Conservation (phyloP, 1,140 invertebrate genomes). For the Drosophila ercepeae region DNA sequence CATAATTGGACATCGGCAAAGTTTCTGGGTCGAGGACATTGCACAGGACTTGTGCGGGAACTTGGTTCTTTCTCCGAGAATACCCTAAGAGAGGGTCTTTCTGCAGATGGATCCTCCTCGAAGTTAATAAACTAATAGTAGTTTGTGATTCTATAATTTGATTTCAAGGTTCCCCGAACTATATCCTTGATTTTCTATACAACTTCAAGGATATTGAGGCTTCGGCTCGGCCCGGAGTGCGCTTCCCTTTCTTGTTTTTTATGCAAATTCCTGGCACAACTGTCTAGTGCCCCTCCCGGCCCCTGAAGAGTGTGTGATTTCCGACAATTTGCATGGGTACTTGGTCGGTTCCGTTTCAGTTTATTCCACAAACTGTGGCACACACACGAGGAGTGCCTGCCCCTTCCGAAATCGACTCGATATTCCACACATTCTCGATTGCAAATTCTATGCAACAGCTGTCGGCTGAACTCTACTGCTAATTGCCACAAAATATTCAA, state of each 20-base stretch:
- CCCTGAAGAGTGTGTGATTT: constrained; percentile 18
- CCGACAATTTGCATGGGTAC: constrained; percentile 34
- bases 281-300: not conserved
- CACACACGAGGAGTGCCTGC: constrained; percentile 20
- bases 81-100: too few species aligned
- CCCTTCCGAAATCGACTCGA: not conserved
- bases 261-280: constrained; percentile 39
- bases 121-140: too few species aligned
- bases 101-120: too few species aligned
- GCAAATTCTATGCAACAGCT: constrained; percentile 33
- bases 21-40: not conserved
- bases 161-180: too few species aligned
- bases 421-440: constrained; percentile 21
- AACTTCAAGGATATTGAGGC: not conserved
- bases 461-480: constrained; percentile 10
- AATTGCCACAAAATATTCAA: constrained; percentile 47
- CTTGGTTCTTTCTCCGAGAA: not conserved
- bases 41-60: not conserved
- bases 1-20: not conserved
- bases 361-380: constrained; percentile 3
- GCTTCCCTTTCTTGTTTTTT: constrained; percentile 11
- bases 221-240: not conserved
- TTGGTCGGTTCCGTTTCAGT: constrained; percentile 23
- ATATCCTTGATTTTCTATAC: too few species aligned
- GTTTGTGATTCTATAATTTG: too few species aligned